Base-by-base conservation (phyloP, 2,113 vertebrate species). In the Hippocampus zosterae region DNA sequence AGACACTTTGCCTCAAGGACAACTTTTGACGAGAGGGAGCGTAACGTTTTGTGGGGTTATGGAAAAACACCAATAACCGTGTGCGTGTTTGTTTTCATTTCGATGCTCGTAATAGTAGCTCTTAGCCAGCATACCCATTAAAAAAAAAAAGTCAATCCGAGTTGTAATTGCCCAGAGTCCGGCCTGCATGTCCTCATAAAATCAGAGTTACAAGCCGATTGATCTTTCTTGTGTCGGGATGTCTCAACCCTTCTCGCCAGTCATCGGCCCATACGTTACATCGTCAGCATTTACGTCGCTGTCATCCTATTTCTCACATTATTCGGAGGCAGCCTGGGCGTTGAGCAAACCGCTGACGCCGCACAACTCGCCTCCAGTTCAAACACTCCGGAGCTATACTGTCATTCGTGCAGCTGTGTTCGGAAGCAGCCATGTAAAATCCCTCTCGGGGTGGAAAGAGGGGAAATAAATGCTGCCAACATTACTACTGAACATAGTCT, bases 1-100 rank as follows among this genome's bases (percentile, higher is more conserved):
- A 72, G 84, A 72, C 33, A 7, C 5, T 15, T 79, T 25, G 61
- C 57, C 52, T 75, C 46, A 83, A 75, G 63, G 68, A 78, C 67
- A 25, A 59, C 33, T n/a, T 59, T 70, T 59, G 73, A 78, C 50
- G 59, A 42, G 37, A 78, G 16, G 57, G 64, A 72, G 6, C 60
- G 18, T 48, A 42, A 59, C 48, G 46, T 23, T 60, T 44, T 56
- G 73, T 68, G 68, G 3, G 63, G 40, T 37, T 53, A 55, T 71
- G 77, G 73, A 78, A 75, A 82, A 75, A 67, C 21, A 71, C 69
- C 18, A 62, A 7, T n/a, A 41, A 13, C 33, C 61, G 48, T 67
- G 33, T 70, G 46, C 65, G n/a, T 71, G 74, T 68, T 41, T 52
- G 61, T 62, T 23, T 63, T 75, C 66, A 74, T 57, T n/a, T 57